A percentile compares a stretch with the other conserved stretches of the same genome.
Evolutionary conservation across 2,888 invertebrate species (phyloP).

Genomic region (Ormyrus thymus): DNA sequence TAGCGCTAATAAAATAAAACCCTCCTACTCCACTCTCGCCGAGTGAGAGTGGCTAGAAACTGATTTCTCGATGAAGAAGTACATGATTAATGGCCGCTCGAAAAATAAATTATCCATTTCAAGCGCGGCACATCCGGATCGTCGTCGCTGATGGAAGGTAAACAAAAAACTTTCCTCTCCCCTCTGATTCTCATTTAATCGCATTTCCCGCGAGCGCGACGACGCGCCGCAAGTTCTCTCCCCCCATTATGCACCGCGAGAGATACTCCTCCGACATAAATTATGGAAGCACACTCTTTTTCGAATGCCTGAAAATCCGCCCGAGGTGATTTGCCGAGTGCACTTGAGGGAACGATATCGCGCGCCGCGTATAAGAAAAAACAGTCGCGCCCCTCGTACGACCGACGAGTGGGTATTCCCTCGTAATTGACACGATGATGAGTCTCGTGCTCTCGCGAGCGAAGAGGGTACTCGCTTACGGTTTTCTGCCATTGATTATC

Average conservation of each 20-base stretch:
- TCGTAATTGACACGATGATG: neutral
- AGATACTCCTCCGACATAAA: neutral
- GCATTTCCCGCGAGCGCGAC: neutral
- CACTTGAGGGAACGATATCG: neutral
- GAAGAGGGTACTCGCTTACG: neutral
- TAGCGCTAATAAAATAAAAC: too few relatives aligned
- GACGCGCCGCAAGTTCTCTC: neutral
- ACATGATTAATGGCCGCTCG: too few relatives aligned
- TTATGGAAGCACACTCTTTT: neutral
- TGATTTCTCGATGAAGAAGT: too few relatives aligned
- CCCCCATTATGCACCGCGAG: neutral
- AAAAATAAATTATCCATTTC: too few relatives aligned
- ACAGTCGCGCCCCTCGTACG: neutral
- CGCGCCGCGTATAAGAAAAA: neutral
- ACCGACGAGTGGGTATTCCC: neutral
- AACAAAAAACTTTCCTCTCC: neutral
- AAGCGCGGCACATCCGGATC: too few relatives aligned
- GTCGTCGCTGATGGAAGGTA: too few relatives aligned
- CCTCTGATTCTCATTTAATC: neutral
- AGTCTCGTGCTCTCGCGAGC: neutral
- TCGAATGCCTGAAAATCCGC: neutral
- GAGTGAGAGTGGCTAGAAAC: too few relatives aligned
- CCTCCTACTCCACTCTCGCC: too few relatives aligned
- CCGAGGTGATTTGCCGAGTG: conserved; percentile 1
- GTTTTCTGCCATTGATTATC: neutral